A percentile compares a stretch with the other conserved stretches of the same genome.
Evolutionary conservation across 2,888 invertebrate genomes (phyloP).

Genomic region (Pollenia angustigena): DNA sequence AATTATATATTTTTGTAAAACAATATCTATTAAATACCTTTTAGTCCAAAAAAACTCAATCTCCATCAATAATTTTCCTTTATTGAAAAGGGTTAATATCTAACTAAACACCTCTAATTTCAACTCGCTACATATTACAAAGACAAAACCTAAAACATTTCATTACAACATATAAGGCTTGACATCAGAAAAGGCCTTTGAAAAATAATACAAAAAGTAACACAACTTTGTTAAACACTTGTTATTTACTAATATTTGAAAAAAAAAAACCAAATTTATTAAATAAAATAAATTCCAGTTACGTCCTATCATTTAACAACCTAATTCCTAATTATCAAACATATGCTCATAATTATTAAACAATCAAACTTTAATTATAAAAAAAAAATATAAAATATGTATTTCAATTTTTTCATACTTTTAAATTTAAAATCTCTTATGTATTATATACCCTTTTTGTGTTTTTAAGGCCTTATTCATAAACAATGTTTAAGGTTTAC

Average conservation of each 20-base stretch:
- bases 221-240: conserved; percentile 62
- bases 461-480: not conserved
- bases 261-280: conserved; percentile 6
- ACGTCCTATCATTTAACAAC: conserved; percentile 65
- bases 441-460: conserved; percentile 16
- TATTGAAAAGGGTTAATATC: not conserved
- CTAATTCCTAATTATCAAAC: conserved; percentile 65
- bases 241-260: conserved; percentile 58
- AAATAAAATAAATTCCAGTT: conserved; percentile 24
- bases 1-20: conserved; percentile 42
- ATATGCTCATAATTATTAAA: conserved; percentile 64
- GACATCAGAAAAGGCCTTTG: conserved; percentile 16
- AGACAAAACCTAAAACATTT: conserved; percentile 46
- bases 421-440: conserved; percentile 2
- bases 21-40: not conserved
- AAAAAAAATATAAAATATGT: conserved; percentile 15
- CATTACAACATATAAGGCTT: conserved; percentile 50
- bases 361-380: conserved; percentile 58
- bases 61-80: not conserved
- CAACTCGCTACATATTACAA: conserved; percentile 49
- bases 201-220: conserved; percentile 30
- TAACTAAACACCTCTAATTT: conserved; percentile 7
- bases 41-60: not conserved
- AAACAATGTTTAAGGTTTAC: no score
- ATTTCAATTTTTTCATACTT: conserved; percentile 1